These are phyloP conservation scores for Trachymyrmex cornetzi DNA, from an alignment of 1,140 invertebrate species.

Conservation along the genomic window DNA sequence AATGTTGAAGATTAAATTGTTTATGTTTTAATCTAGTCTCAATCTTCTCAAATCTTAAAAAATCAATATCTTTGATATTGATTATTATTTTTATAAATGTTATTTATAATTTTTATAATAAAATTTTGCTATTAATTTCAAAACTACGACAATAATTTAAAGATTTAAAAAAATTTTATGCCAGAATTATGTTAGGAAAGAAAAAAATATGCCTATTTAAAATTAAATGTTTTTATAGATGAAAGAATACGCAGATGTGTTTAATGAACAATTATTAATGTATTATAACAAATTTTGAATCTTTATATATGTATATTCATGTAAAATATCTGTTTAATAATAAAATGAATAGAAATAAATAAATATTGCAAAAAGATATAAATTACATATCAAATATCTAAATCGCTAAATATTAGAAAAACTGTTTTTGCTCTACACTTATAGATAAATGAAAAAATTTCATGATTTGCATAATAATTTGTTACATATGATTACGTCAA, in stretches of 20 bases:
- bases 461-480: background rate
- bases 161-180: background rate
- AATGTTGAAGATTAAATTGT: background rate
- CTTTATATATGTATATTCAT: background rate
- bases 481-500: background rate
- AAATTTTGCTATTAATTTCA: slow-evolving; percentile 3
- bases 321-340: background rate
- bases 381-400: slow-evolving; percentile 1
- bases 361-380: background rate
- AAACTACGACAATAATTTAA: background rate
- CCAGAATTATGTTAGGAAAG: background rate
- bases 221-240: too few species aligned
- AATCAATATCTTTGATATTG: background rate
- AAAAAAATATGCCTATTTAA: background rate
- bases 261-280: background rate
- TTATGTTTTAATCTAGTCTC: background rate
- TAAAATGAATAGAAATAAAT: background rate
- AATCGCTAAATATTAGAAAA: background rate
- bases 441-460: background rate
- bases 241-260: background rate
- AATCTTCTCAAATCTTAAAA: slow-evolving; percentile 4
- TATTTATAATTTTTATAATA: slow-evolving; percentile 21
- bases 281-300: background rate
- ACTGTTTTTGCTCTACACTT: background rate
- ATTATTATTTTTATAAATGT: background rate